Evolutionary conservation across 2,888 invertebrate genomes (phyloP).

Genomic region (Apoderus coryli): DNA sequence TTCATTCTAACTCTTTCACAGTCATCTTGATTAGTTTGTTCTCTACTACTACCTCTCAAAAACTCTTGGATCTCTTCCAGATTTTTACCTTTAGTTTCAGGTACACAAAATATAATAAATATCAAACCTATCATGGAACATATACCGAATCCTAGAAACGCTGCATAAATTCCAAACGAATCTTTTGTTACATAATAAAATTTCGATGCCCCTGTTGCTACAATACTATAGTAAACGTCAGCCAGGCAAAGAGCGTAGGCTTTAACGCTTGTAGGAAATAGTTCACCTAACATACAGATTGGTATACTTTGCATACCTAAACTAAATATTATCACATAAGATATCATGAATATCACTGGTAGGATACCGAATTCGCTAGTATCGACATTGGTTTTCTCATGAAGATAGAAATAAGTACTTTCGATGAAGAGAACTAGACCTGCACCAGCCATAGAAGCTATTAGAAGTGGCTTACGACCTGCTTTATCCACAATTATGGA

Average conservation of each 20-base stretch:
- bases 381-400: slow-evolving; percentile 27
- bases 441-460: slow-evolving; percentile 35
- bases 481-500: slow-evolving; percentile 42
- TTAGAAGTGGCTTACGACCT: slow-evolving; percentile 38
- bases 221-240: slow-evolving; percentile 35
- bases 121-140: slow-evolving; percentile 44
- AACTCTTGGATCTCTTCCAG: slow-evolving; percentile 51
- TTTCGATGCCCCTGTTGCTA: slow-evolving; percentile 35
- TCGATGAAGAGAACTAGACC: slow-evolving; percentile 31
- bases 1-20: no score
- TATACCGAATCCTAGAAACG: slow-evolving; percentile 48
- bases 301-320: slow-evolving; percentile 38
- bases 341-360: slow-evolving; percentile 34
- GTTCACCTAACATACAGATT: slow-evolving; percentile 36
- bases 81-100: slow-evolving; percentile 58
- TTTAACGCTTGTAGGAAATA: slow-evolving; percentile 41
- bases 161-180: slow-evolving; percentile 43
- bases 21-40: no score
- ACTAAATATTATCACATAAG: slow-evolving; percentile 36
- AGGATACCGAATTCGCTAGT: slow-evolving; percentile 29
- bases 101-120: slow-evolving; percentile 44
- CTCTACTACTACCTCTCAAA: no score
- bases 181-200: slow-evolving; percentile 38
- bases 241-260: slow-evolving; percentile 41
- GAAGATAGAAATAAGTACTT: slow-evolving; percentile 35